Evolutionary conservation across 2,113 vertebrate species (phyloP).

Genomic region (Tonatia bakeri): DNA sequence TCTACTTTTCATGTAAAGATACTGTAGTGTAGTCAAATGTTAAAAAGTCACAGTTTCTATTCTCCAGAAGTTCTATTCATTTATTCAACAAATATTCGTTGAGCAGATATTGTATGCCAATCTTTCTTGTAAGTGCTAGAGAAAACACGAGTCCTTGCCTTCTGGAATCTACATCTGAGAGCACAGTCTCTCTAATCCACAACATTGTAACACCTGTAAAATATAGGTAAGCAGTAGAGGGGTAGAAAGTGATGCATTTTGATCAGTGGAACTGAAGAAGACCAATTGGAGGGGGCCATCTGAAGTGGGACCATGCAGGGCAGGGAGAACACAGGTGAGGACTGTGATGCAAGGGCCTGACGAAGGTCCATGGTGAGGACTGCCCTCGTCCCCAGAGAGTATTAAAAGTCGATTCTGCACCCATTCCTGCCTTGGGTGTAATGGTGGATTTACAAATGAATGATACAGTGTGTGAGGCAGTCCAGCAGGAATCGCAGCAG

Average conservation of each 20-base stretch:
- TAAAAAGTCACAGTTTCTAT: background rate
- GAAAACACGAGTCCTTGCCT: background rate
- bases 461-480: no score
- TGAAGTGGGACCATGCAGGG: background rate
- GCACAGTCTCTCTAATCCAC: background rate
- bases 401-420: background rate
- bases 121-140: background rate
- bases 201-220: background rate
- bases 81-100: background rate
- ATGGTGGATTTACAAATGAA: background rate
- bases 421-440: background rate
- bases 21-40: background rate
- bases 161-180: background rate
- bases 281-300: background rate
- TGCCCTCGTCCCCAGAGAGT: rapidly evolving
- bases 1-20: background rate
- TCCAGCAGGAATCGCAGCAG: background rate
- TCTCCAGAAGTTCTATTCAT: background rate
- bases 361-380: background rate
- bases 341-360: background rate
- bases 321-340: background rate
- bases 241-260: background rate
- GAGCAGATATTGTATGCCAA: background rate
- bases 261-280: background rate
- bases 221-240: background rate